phyloP scores from a whole-genome alignment of 2,797 vertebrate species.

The Choloepus didactylus region DNA sequence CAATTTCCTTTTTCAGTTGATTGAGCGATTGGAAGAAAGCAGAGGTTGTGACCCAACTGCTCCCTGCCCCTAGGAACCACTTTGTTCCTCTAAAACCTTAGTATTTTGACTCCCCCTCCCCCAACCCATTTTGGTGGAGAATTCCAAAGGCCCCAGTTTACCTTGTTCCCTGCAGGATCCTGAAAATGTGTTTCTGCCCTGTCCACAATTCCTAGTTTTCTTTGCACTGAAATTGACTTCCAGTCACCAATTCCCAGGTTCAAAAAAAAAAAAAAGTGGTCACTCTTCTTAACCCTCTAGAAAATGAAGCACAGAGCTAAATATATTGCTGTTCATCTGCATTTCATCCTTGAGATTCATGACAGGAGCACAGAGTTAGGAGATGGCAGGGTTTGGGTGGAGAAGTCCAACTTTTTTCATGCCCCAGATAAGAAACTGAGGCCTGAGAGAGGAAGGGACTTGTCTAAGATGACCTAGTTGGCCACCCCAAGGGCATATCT shows the following conservation, averaged over 20 bases:
- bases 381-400: neutral
- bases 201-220: neutral
- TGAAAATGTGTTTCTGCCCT: neutral
- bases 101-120: neutral
- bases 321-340: neutral
- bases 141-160: neutral
- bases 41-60: neutral
- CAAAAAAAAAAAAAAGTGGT: neutral
- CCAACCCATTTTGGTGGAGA: neutral
- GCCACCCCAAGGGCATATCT: neutral
- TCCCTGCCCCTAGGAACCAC: neutral
- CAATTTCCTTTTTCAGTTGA: slow-evolving; percentile 34
- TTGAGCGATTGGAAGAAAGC: neutral
- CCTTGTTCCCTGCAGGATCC: neutral
- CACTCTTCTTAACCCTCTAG: neutral
- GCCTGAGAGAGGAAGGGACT: neutral
- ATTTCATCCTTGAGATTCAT: neutral
- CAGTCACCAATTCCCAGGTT: neutral
- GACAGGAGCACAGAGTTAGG: too few species aligned
- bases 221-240: neutral
- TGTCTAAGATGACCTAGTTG: too few species aligned
- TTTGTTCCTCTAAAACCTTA: neutral
- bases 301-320: neutral
- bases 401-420: neutral
- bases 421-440: neutral